These are phyloP conservation scores for Coregonus suidteri DNA, from an alignment of 2,797 vertebrate genomes.

Conservation along the genomic window DNA sequence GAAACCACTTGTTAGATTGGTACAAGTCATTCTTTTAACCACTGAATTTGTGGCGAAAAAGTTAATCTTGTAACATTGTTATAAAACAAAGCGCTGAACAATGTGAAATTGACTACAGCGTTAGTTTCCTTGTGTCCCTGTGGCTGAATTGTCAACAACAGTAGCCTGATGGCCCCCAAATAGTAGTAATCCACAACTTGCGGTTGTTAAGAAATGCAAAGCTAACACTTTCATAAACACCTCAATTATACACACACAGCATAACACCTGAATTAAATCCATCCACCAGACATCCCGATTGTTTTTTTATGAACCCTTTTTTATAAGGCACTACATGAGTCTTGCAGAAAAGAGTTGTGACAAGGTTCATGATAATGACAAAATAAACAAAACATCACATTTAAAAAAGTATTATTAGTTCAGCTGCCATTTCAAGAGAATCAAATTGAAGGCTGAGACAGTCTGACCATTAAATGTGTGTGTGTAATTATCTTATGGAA, in stretches of 20 bases:
- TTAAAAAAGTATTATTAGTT: background rate
- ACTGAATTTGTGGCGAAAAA: constrained; percentile 38
- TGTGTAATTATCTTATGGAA: constrained; percentile 1
- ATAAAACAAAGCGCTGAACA: constrained; percentile 19
- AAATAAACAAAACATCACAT: constrained; percentile 10
- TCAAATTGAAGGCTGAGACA: constrained; percentile 8
- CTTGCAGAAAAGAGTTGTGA: constrained; percentile 35
- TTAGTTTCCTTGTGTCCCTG: constrained; percentile 27
- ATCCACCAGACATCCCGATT: constrained; percentile 28
- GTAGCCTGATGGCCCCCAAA: background rate
- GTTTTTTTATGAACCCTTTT: background rate
- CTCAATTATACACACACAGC: background rate
- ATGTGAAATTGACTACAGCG: constrained; percentile 24
- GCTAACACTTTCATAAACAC: background rate
- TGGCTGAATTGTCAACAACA: background rate
- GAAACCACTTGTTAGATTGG: constrained; percentile 27
- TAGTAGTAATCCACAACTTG: background rate
- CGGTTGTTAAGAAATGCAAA: background rate
- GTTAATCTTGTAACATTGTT: constrained; percentile 12
- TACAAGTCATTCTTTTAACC: constrained; percentile 32
- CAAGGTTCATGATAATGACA: background rate
- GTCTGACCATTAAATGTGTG: background rate
- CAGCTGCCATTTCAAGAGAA: constrained; percentile 16
- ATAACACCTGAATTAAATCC: background rate
- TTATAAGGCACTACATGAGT: constrained; percentile 55